Conservation (phyloP, 2,888 invertebrate genomes). For the Polyommatus iphigenia region DNA sequence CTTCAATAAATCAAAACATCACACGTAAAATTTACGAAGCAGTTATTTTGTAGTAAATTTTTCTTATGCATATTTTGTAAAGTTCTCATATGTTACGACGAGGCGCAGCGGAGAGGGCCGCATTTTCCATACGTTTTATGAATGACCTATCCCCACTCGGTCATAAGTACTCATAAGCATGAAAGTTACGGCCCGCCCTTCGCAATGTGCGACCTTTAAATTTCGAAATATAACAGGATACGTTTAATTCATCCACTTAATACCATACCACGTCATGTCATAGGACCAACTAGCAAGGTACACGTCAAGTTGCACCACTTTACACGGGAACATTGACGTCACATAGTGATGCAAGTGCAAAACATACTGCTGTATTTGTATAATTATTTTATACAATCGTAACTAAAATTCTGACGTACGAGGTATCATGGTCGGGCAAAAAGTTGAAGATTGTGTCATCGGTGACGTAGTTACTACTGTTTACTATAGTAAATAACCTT, state of each 20-base stretch:
- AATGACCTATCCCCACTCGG: too few relatives aligned
- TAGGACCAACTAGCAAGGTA: neutral
- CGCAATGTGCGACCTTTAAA: neutral
- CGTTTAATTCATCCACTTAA: neutral
- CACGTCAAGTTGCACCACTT: neutral
- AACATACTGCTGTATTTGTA: neutral
- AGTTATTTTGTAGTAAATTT: neutral
- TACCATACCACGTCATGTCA: neutral
- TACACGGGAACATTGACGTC: neutral
- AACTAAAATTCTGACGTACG: neutral
- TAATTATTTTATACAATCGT: conserved; percentile 6
- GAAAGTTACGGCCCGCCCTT: neutral
- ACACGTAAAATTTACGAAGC: neutral
- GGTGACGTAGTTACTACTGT: conserved; percentile 1
- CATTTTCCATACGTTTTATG: too few relatives aligned
- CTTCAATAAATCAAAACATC: neutral
- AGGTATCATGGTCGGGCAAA: neutral
- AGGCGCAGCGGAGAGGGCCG: neutral
- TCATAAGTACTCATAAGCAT: too few relatives aligned
- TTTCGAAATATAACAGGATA: neutral
- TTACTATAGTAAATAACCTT: neutral
- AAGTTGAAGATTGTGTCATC: conserved; percentile 3
- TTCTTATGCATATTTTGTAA: neutral
- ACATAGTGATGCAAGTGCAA: neutral
- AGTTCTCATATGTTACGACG: neutral